A percentile compares a stretch with the other conserved stretches of the same genome.
Evolutionary conservation across 2,888 invertebrate genomes (phyloP).

Genomic region (Cryptus armator): DNA sequence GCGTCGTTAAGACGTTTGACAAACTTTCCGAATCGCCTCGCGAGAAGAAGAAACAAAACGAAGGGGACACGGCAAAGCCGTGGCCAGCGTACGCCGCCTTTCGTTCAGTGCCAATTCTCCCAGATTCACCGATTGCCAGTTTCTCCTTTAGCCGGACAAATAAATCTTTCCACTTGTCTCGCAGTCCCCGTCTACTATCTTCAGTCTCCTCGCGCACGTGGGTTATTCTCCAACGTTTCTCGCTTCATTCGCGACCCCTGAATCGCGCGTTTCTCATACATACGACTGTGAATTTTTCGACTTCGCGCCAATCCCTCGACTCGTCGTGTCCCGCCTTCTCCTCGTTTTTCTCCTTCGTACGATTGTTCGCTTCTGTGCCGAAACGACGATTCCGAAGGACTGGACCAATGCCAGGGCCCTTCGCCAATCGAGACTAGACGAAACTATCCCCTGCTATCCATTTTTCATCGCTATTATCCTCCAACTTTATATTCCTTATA

Average conservation of each 20-base stretch:
- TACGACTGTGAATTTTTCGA: conserved; percentile 10
- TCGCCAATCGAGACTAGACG: conserved; percentile 72
- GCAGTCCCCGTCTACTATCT: not conserved
- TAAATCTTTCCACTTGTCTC: conserved; percentile 22
- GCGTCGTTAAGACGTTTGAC: not conserved
- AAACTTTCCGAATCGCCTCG: not conserved
- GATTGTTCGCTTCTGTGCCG: conserved; percentile 43
- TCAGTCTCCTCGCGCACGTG: not conserved
- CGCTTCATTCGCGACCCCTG: not conserved
- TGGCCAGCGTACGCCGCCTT: not conserved
- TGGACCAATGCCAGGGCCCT: conserved; percentile 78
- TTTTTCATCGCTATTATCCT: conserved; percentile 42
- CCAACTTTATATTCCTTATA: not conserved
- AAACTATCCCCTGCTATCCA: conserved; percentile 11
- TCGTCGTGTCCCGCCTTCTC: conserved; percentile 25
- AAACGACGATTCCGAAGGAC: conserved; percentile 60
- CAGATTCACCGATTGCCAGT: conserved; percentile 18
- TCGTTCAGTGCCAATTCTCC: conserved; percentile 49
- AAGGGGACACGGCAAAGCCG: conserved; percentile 11
- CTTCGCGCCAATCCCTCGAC: conserved; percentile 39
- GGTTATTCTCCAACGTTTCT: not conserved
- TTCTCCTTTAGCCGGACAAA: conserved; percentile 37
- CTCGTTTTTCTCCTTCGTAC: conserved; percentile 1
- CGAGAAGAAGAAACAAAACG: conserved; percentile 13
- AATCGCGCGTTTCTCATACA: not conserved